Evolutionary conservation across 2,888 invertebrate species (phyloP), one percentile per base, ranked within the genome.

Genomic region (Adelphocoris suturalis): DNA sequence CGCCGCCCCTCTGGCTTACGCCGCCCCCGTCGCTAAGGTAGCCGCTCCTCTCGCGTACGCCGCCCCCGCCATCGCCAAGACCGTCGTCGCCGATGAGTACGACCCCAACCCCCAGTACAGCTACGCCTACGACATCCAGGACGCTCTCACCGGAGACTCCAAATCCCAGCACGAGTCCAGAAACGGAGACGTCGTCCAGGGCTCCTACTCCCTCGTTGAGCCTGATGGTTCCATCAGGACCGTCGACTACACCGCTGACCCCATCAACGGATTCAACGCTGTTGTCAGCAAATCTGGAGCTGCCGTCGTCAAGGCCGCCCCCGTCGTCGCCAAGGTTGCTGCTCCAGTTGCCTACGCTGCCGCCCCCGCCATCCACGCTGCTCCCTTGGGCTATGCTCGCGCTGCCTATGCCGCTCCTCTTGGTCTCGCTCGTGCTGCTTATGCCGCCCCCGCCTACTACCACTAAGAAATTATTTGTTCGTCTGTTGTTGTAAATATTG

Each of bases 81-180:
- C 86, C 76, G 68, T 86, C 48, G 86, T 75, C 52, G 13, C 76
- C 52, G 86, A 86, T 48, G 86, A 86, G 68, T 86, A 86, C 86
- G 86, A 86, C 76, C 86, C 86, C 76, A 46, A 86, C 52, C 89
- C 90, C 68, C 90, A 90, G 68, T 86, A 89, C 89, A 86, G 86
- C 86, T 89, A 89, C 89, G 86, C 90, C 52, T 89, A 89, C 57
- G 89, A 90, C 90, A 89, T 90, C 90, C 88, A 91, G 84, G 91
- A 91, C 78, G 91, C 91, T 82, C 82, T 90, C 23, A 86, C 86
- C 76, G 76, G 86, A 37, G 76, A 86, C 86, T 86, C 86, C 76
- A 75, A 86, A 55, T 55, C 55, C 86, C 76, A 86, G 27, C 75
- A 86, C 68, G 86, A 86, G 52, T 37, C 37, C 86, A 11, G 86